Evolutionary conservation across 2,888 invertebrate species (phyloP).

Genomic region (Tenodera sinensis): DNA sequence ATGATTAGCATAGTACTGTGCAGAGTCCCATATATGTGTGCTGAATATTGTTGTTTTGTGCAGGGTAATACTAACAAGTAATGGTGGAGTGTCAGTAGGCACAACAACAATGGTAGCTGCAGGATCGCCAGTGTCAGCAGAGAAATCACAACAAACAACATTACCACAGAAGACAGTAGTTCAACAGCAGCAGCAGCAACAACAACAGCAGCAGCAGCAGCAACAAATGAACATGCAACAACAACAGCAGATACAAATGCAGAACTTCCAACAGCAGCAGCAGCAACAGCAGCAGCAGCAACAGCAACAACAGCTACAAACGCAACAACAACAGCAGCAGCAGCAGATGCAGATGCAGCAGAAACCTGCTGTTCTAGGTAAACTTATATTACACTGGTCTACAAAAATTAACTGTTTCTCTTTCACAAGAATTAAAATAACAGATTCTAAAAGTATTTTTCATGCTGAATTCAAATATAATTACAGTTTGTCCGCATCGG

Average conservation of each 20-base stretch:
- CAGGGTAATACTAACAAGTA: conserved; percentile 27
- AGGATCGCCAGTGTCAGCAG: conserved; percentile 54
- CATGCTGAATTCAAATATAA: too few relatives aligned
- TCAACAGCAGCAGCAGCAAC: conserved; percentile 35
- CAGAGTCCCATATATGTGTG: too few relatives aligned
- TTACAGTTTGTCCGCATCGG: too few relatives aligned
- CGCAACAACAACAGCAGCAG: conserved; percentile 40
- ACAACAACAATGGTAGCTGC: conserved; percentile 32
- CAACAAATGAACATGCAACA: conserved; percentile 43
- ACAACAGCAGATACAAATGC: conserved; percentile 39
- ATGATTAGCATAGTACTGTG: too few relatives aligned
- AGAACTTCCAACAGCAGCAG: conserved; percentile 38
- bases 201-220: conserved; percentile 46
- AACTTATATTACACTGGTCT: conserved; percentile 37
- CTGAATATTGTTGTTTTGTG: neutral
- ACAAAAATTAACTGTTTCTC: too few relatives aligned
- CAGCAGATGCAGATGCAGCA: conserved; percentile 51
- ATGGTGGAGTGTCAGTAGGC: conserved; percentile 14
- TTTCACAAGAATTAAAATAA: too few relatives aligned
- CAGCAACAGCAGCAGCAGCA: conserved; percentile 42
- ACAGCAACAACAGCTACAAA: conserved; percentile 29
- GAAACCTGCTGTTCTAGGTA: conserved; percentile 53
- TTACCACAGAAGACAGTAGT: conserved; percentile 40
- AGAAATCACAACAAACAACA: conserved; percentile 50
- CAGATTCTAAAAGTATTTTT: too few relatives aligned